Conservation (phyloP, 2,888 invertebrate species). For the Ormyrus pomaceus region DNA sequence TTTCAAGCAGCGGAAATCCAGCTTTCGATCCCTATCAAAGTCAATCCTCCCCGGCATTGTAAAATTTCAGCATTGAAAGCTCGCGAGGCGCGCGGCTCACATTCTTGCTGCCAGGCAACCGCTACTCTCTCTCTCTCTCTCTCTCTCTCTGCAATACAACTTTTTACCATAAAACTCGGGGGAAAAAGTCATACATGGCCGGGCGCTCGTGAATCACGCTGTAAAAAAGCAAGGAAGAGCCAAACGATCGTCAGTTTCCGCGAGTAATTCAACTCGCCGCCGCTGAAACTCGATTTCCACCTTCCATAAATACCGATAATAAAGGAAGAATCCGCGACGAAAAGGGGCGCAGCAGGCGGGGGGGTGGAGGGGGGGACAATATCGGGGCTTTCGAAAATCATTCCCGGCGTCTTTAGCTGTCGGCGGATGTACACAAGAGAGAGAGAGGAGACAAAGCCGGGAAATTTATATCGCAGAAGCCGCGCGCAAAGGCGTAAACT, state of each 20-base stretch:
- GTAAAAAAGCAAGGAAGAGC: background rate
- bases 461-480: constrained; percentile 28
- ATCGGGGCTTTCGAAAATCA: no score
- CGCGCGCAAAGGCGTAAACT: constrained; percentile 33
- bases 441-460: background rate
- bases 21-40: no score
- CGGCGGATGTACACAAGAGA: no score
- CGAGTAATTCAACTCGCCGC: constrained; percentile 21
- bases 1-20: no score
- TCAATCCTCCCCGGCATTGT: background rate
- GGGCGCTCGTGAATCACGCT: no score
- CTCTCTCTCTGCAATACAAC: background rate
- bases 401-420: no score
- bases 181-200: background rate
- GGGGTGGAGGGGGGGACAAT: no score
- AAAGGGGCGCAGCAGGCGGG: background rate
- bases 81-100: no score
- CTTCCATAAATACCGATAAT: constrained; percentile 33
- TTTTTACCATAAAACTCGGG: constrained; percentile 10
- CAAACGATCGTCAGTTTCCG: constrained; percentile 40
- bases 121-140: no score
- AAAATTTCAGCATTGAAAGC: background rate
- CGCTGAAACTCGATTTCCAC: constrained; percentile 37
- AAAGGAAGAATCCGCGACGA: background rate
- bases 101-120: no score